These are phyloP conservation scores for Heliconius ethilla DNA, from an alignment of 2,888 invertebrate species.

Conservation along the genomic window DNA sequence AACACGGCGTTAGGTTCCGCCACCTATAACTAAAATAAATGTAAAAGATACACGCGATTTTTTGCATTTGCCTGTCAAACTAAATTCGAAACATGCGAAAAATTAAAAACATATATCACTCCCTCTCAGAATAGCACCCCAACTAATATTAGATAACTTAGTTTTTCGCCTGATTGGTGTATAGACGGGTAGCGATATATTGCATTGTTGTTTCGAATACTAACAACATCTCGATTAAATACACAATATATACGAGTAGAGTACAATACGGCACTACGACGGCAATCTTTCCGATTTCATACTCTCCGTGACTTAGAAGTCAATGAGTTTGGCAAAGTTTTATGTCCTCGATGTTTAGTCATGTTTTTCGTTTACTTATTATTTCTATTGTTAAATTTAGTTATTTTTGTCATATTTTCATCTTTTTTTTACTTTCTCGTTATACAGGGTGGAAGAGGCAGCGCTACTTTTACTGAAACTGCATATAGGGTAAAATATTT, in stretches of 20 bases:
- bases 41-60: not conserved
- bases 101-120: slow-evolving; percentile 18
- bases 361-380: not conserved
- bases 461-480: too few relatives aligned
- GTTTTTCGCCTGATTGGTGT: slow-evolving; percentile 73
- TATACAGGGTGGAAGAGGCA: too few relatives aligned
- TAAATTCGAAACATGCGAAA: not conserved
- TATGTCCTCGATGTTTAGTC: slow-evolving; percentile 1
- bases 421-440: too few relatives aligned
- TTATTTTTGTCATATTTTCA: not conserved
- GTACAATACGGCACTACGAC: slow-evolving; percentile 34
- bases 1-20: not conserved
- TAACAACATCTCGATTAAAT: slow-evolving; percentile 60
- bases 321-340: slow-evolving; percentile 30
- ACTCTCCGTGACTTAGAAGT: slow-evolving; percentile 40
- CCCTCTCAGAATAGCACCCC: slow-evolving; percentile 31
- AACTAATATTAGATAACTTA: slow-evolving; percentile 73
- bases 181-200: slow-evolving; percentile 69
- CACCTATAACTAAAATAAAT: not conserved
- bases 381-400: not conserved
- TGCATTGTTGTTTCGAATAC: slow-evolving; percentile 69
- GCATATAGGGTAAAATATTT: too few relatives aligned
- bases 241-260: not conserved
- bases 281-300: slow-evolving; percentile 43
- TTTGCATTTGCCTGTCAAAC: not conserved